Percentiles rank a stretch among this genome's conserved stretches.
These are phyloP conservation scores for Sinodicranocentrus sp. DNA, from an alignment of 2,888 invertebrate genomes.

Conservation along the genomic window DNA sequence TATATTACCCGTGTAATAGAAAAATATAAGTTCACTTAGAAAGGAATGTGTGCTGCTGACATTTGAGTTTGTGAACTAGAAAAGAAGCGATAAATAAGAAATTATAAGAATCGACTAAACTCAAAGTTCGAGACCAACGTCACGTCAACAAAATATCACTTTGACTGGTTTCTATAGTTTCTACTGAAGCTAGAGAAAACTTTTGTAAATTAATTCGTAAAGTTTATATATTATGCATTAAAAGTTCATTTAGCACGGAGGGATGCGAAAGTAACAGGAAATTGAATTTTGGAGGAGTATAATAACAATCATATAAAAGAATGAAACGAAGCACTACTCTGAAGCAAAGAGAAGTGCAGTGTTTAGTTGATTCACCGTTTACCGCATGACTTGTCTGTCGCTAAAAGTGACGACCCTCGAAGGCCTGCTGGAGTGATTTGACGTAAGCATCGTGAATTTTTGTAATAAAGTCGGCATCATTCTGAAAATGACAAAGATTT, in stretches of 20 bases:
- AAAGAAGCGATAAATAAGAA: background rate
- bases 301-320: too few relatives aligned
- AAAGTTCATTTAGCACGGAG: too few relatives aligned
- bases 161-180: too few relatives aligned
- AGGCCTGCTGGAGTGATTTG: conserved; percentile 71
- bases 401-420: conserved; percentile 19
- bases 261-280: too few relatives aligned
- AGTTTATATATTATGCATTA: too few relatives aligned
- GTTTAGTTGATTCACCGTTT: too few relatives aligned
- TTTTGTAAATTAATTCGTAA: too few relatives aligned
- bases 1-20: background rate
- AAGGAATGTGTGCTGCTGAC: conserved; percentile 8
- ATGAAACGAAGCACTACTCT: too few relatives aligned
- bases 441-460: conserved; percentile 79
- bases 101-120: background rate
- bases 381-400: too few relatives aligned
- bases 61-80: background rate
- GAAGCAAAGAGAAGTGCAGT: too few relatives aligned
- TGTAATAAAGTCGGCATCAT: conserved; percentile 79
- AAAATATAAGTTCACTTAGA: conserved; percentile 2
- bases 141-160: conserved; percentile 19
- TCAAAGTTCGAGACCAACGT: conserved; percentile 23
- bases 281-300: too few relatives aligned
- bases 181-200: too few relatives aligned
- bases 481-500: conserved; percentile 77